Evolutionary conservation across 2,797 vertebrate genomes (phyloP), one percentile per base, ranked within the genome.

Genomic region (Ctenopoma multispine): DNA sequence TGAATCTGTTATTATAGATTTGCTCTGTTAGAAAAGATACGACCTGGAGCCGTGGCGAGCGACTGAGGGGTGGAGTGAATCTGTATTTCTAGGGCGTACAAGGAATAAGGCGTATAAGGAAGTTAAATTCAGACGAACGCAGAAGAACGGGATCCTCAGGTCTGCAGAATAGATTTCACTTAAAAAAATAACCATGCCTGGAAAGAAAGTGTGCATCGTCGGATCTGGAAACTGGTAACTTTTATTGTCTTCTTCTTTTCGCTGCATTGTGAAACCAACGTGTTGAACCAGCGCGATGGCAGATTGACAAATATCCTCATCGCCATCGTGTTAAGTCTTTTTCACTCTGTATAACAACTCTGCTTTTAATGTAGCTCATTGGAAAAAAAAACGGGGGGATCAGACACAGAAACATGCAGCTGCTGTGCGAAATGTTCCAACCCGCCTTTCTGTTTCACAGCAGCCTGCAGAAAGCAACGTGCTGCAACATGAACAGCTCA

Each of bases 171-270:
- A 46, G n/a, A 0, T 18, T 18, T 1, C 11, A 23, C 5, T 51
- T 15, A 3, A 4, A 85, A 70, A 61, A 34, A 10, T n/a, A 31
- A 31, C 6, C 5, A 93, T 94, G 92, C 87, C 92, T 41, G 89
- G 50, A 15, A 91, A 85, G 64, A 95, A 92, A 81, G 90, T 95
- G 51, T 95, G 93, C 92, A 94, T 96, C 88, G 83, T 96, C 18
- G 92, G 91, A 72, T 93, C 92, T 36, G 92, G 92, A 63, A 93
- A 93, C 77, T 93, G 92, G 92, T 92, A 92, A 91, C 53, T 14
- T 12, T 34, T 10, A 34, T 34, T 34, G 3, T 34, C 11, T 36
- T 36, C 11, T 40, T 36, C 2, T 14, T 40, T 40, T 14, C 77
- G 68, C 8, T 23, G 21, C 3, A 2, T 23, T 21, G 6, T 23